A percentile compares a stretch with the other conserved stretches of the same genome.
Conservation (phyloP, 2,113 vertebrate genomes). For the Notiomystis cincta region DNA sequence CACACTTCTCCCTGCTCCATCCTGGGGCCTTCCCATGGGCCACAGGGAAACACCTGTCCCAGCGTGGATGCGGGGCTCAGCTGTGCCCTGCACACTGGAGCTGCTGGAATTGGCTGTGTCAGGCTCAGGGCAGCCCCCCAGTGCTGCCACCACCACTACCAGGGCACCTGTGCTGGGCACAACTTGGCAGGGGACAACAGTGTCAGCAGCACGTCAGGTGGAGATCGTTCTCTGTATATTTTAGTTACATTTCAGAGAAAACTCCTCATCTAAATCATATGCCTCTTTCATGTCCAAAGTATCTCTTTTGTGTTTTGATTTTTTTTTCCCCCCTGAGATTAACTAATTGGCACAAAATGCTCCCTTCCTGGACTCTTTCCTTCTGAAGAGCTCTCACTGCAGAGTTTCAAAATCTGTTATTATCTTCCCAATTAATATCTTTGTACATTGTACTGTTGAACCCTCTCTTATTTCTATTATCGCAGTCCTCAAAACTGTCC, state of each 20-base stretch:
- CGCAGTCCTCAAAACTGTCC: not conserved
- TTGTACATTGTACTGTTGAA: not conserved
- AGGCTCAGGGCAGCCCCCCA: not conserved
- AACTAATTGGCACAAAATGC: not conserved
- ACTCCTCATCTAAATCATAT: not conserved
- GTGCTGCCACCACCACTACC: accelerated
- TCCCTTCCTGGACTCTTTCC: not conserved
- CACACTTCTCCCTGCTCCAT: not conserved
- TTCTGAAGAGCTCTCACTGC: not conserved
- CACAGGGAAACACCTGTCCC: not conserved
- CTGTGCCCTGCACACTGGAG: accelerated
- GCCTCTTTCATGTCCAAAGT: not conserved
- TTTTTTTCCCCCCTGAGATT: not conserved
- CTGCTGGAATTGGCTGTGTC: not conserved
- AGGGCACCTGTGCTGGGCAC: accelerated
- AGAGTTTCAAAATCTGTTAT: not conserved
- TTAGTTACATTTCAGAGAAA: not conserved
- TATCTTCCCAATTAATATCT: not conserved
- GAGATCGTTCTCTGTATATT: not conserved
- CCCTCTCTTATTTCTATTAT: not conserved
- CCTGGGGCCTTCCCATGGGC: not conserved
- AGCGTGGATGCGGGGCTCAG: not conserved
- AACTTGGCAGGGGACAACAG: not conserved
- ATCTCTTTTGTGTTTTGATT: not conserved
- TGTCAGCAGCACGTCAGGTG: not conserved